phyloP scores from a whole-genome alignment of 2,797 vertebrate species.

The Smutsia temminckii region DNA sequence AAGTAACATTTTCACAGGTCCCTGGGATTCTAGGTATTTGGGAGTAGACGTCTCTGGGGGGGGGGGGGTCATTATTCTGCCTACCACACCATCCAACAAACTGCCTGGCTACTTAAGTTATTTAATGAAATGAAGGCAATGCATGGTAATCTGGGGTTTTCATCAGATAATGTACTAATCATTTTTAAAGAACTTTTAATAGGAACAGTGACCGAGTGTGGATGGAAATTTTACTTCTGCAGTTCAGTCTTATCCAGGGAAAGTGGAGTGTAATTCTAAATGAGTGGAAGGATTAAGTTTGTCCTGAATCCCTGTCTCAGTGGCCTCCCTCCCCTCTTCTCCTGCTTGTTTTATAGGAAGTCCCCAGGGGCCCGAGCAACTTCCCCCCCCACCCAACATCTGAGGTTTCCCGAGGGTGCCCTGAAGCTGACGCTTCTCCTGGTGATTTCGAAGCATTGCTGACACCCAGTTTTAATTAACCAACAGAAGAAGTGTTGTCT shows the following conservation, averaged over 20 bases:
- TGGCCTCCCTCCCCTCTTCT: too few relatives aligned
- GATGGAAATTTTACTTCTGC: neutral
- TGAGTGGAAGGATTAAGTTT: too few relatives aligned
- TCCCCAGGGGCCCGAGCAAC: neutral
- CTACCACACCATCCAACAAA: neutral
- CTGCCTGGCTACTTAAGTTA: too few relatives aligned
- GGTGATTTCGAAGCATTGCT: neutral
- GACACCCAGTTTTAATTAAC: constrained; percentile 51
- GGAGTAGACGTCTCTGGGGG: too few relatives aligned
- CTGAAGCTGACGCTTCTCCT: neutral
- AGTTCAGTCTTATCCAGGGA: neutral
- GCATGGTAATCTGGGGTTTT: neutral
- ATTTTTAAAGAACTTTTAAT: neutral
- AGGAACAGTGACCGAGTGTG: neutral
- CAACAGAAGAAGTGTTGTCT: neutral
- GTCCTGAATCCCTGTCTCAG: accelerated
- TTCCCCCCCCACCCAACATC: neutral
- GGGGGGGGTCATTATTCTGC: neutral
- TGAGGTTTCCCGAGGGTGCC: neutral
- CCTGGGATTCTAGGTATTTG: neutral
- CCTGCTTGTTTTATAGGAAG: neutral
- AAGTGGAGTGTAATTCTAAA: neutral
- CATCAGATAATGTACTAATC: accelerated
- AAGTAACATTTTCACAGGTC: neutral
- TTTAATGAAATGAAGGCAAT: neutral